Evolutionary conservation across 2,888 invertebrate genomes (phyloP).

Genomic region (Oscheius sp.): DNA sequence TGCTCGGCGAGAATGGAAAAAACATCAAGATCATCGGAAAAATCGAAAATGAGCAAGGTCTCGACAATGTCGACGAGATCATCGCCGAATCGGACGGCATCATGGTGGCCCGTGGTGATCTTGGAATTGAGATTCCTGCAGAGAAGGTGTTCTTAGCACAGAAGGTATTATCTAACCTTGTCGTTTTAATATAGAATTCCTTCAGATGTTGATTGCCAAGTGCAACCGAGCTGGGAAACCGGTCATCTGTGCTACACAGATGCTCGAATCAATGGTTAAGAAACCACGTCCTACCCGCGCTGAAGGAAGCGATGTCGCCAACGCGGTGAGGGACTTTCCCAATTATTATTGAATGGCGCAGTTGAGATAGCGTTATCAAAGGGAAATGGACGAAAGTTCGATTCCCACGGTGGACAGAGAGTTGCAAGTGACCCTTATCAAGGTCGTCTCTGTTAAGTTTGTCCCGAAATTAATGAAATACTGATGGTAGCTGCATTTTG

Average conservation of each 20-base stretch:
- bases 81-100: slow-evolving; percentile 90
- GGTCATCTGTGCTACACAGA: slow-evolving; percentile 94
- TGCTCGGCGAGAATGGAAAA: slow-evolving; percentile 72
- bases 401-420: slow-evolving; percentile 76
- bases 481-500: slow-evolving; percentile 17
- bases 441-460: slow-evolving; percentile 55
- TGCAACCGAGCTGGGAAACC: slow-evolving; percentile 96
- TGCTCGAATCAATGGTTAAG: slow-evolving; percentile 98
- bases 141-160: slow-evolving; percentile 81
- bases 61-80: slow-evolving; percentile 84
- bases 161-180: slow-evolving; percentile 78
- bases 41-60: slow-evolving; percentile 87
- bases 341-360: slow-evolving; percentile 83
- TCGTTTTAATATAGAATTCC: not conserved
- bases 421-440: slow-evolving; percentile 50
- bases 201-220: slow-evolving; percentile 90
- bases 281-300: slow-evolving; percentile 90
- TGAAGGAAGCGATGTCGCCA: slow-evolving; percentile 81
- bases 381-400: slow-evolving; percentile 82
- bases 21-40: slow-evolving; percentile 94
- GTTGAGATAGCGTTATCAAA: slow-evolving; percentile 95
- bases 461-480: slow-evolving; percentile 43
- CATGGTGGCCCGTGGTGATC: slow-evolving; percentile 85
- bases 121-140: slow-evolving; percentile 97
- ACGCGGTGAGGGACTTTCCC: slow-evolving; percentile 84